These are phyloP conservation scores for Calyptommatus sinebrachiatus DNA, from an alignment of 2,113 vertebrate species.

Conservation along the genomic window DNA sequence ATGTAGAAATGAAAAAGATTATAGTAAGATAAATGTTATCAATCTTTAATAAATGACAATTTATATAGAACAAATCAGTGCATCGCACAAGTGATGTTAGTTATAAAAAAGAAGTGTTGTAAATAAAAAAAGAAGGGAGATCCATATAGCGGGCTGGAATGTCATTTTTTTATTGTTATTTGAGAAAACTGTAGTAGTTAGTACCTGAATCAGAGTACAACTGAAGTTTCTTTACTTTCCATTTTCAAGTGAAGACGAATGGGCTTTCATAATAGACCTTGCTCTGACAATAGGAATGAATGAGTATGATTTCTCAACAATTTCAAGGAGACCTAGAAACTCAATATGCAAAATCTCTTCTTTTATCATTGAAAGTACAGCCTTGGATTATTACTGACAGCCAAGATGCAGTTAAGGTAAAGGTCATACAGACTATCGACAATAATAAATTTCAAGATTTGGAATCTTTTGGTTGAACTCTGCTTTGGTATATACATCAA, in stretches of 20 bases:
- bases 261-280: slow-evolving; percentile 79
- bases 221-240: slow-evolving; percentile 69
- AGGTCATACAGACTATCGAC: slow-evolving; percentile 77
- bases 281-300: slow-evolving; percentile 83
- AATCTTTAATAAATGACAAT: slow-evolving; percentile 39
- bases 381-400: slow-evolving; percentile 83
- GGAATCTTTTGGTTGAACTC: slow-evolving; percentile 72
- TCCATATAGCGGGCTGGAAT: slow-evolving; percentile 44
- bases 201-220: slow-evolving; percentile 71
- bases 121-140: slow-evolving; percentile 46
- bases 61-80: slow-evolving; percentile 39
- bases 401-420: slow-evolving; percentile 76
- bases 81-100: slow-evolving; percentile 44
- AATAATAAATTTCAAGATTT: slow-evolving; percentile 80
- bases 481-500: slow-evolving; percentile 63
- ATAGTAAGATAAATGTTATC: slow-evolving; percentile 28
- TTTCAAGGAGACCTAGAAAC: slow-evolving; percentile 79
- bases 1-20: slow-evolving; percentile 57
- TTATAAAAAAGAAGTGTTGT: slow-evolving; percentile 45
- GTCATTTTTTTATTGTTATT: slow-evolving; percentile 61
- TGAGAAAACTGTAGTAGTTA: slow-evolving; percentile 63
- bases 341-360: slow-evolving; percentile 80
- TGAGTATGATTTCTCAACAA: slow-evolving; percentile 73
- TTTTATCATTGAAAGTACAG: slow-evolving; percentile 77
- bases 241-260: slow-evolving; percentile 76